Base-by-base conservation (phyloP, 2,888 invertebrate genomes). In the Cyclophora albipunctata region DNA sequence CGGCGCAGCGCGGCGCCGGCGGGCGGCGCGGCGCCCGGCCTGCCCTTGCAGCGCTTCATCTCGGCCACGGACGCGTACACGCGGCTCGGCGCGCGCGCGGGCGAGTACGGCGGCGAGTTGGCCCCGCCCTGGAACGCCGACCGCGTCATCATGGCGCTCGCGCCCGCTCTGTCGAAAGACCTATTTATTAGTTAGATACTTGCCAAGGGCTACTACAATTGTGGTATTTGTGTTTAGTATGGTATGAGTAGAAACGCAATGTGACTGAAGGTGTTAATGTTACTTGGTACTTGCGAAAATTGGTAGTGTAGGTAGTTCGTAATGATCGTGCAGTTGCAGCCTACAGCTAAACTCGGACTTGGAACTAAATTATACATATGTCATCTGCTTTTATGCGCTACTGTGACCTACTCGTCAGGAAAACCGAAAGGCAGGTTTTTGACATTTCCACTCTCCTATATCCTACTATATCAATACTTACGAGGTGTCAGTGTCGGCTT, bases 21-120 rank as follows among this genome's bases (percentile, higher is more conserved):
- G 77, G 79, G 78, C 59, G 89, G 84, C 77, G 84, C 90, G 49
- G 85, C 65, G 92, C 91, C 54, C 2, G 46, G 41, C 4, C 93
- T 94, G 62, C 91, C 93, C 78, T 94, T 94, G 60, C 90, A 91
- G 50, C 98, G 91, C 81, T 98, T 98, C 98, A 98, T 97, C 79
- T 98, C 97, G 0, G 97, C 96, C 44, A 97, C 97, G 73, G 97
- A 97, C 45, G 96, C 96, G 81, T 97, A 98, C 42, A 97, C 96
- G 54, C 93, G 85, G 40, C 87, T 87, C 46, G 91, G 85, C 3
- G 90, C 88, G 1, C 89, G 91, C 50, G 94, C 92, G 4, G 94
- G 94, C 5, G 94, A 93, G 62, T 91, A 90, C 34, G 92, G 92
- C 52, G 92, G 93, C 51, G 92, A 92, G 66, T 88, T 90, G 48